Evolutionary conservation across 2,888 invertebrate genomes (phyloP), one percentile per base, ranked within the genome.

Genomic region (Acronicta psi): DNA sequence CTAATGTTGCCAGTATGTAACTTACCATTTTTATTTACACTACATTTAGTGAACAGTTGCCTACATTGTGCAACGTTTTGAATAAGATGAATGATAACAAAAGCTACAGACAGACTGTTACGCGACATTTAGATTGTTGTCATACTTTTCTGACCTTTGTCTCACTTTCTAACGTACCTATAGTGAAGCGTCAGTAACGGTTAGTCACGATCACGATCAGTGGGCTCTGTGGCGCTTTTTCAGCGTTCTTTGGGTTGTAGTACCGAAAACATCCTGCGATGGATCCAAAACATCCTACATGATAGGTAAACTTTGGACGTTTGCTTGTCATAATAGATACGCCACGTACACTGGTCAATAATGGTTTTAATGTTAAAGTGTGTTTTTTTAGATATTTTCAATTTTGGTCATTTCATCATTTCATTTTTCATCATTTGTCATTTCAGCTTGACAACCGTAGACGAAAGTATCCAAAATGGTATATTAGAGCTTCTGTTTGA

Each of bases 101-200:
- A 11, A 63, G 41, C 16, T 45, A 23, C 34, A 53, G 38, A 25
- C 31, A 18, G 50, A 41, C 29, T 40, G 49, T 70, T 64, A 64
- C 65, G 42, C 34, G 65, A 58, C 36, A 1, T 45, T 17, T 13
- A 36, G 3, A 46, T 20, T 13, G 36, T 34, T 43, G 42, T 37
- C 51, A 43, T 40, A 69, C 43, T 69, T 51, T 63, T 17, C 25
- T 62, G 65, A 66, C 56, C 65, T 69, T 69, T 63, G 14, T 44
- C 17, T 44, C 10, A 66, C 65, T 69, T 69, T 63, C 70, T 63
- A 31, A 20, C 41, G n/a, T n/a, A n/a, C n/a, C n/a, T 43, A 56
- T 34, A 42, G 49, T 56, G 69, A 62, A 50, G 10, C 38, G 8
- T 29, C 38, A n/a, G n/a, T n/a, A n/a, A n/a, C n/a, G 16, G 14